Percentiles rank a stretch among this genome's conserved stretches.
Evolutionary conservation across 2,113 vertebrate species (phyloP).

Genomic region (Malaclemys terrapin): DNA sequence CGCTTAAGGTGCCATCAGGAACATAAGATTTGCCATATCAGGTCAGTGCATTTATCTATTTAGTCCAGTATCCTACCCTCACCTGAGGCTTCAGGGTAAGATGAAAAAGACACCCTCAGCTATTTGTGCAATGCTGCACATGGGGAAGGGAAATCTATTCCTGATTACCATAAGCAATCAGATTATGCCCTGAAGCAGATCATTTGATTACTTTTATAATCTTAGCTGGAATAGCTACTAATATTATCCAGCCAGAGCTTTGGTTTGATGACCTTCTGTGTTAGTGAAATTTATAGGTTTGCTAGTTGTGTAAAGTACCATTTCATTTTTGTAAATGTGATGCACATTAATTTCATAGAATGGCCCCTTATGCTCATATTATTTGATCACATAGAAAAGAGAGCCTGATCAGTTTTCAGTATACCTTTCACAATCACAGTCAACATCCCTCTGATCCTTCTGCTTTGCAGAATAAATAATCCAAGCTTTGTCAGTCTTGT

Average conservation of each 20-base stretch:
- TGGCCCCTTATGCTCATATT: neutral
- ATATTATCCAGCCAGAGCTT: neutral
- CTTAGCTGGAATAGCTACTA: neutral
- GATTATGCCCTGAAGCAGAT: neutral
- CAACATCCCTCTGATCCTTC: neutral
- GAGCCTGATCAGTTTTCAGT: neutral
- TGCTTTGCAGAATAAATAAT: neutral
- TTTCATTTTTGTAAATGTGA: neutral
- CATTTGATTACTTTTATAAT: slow-evolving; percentile 22
- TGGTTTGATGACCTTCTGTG: neutral
- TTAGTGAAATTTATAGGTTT: neutral
- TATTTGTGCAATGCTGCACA: neutral
- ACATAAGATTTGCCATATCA: slow-evolving; percentile 15
- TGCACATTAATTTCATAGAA: neutral
- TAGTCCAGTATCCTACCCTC: neutral
- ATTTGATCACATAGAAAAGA: neutral
- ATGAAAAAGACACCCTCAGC: slow-evolving; percentile 8
- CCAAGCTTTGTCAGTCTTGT: neutral
- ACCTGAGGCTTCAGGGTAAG: slow-evolving; percentile 37
- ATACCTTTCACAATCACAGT: accelerated
- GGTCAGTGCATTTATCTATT: slow-evolving; percentile 30
- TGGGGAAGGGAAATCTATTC: neutral
- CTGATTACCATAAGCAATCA: neutral
- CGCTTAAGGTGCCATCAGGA: slow-evolving; percentile 52
- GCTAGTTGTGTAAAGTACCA: neutral